A percentile compares a stretch with the other conserved stretches of the same genome.
These are phyloP conservation scores for Troilus luridus DNA, from an alignment of 2,888 invertebrate species.

Conservation along the genomic window DNA sequence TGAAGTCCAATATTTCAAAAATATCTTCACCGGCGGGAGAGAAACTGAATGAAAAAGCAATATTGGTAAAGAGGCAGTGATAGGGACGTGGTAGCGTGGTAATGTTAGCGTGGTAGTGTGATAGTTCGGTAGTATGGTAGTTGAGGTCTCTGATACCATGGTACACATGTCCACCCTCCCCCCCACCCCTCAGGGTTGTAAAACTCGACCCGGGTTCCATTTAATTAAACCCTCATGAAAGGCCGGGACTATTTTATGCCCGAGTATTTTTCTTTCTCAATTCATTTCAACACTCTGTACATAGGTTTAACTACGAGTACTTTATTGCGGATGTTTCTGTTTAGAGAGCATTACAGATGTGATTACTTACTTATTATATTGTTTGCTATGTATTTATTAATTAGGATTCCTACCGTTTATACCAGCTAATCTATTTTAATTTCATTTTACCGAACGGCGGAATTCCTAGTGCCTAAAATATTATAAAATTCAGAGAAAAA, in stretches of 20 bases:
- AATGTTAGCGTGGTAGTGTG: neutral
- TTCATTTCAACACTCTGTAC: constrained; percentile 4
- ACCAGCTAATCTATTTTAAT: no score
- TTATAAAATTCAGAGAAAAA: no score
- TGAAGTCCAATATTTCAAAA: neutral
- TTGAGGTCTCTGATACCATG: neutral
- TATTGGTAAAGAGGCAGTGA: neutral
- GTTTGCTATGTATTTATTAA: no score
- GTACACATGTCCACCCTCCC: neutral
- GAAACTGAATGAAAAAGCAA: neutral
- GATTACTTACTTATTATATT: neutral
- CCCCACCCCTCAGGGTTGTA: neutral
- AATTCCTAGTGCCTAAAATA: no score
- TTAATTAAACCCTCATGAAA: constrained; percentile 8
- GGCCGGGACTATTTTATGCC: neutral
- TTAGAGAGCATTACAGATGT: neutral
- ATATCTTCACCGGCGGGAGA: neutral
- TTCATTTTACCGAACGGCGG: no score
- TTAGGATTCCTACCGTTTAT: no score
- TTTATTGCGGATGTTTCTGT: neutral
- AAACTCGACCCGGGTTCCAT: neutral
- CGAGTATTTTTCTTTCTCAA: neutral
- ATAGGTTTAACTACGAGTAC: neutral
- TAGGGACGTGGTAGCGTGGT: neutral
- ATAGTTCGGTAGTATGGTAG: neutral